phyloP scores from a whole-genome alignment of 2,797 vertebrate species.

The Prionace glauca region DNA sequence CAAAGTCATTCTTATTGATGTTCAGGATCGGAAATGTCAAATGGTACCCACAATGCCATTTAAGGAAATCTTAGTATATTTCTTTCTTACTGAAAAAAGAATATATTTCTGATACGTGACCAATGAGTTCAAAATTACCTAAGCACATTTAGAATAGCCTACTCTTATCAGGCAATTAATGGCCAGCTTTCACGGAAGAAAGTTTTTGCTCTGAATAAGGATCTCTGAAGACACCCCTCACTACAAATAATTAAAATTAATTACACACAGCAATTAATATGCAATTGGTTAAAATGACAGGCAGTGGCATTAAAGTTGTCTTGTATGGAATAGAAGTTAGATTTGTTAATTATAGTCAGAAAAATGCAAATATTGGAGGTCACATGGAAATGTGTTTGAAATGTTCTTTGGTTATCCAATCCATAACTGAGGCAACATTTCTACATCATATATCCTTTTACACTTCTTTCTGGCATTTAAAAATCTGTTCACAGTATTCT shows the following conservation, averaged over 20 bases:
- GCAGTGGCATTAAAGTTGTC: not conserved
- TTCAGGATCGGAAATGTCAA: slow-evolving; percentile 16
- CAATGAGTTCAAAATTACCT: not conserved
- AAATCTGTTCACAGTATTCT: not conserved
- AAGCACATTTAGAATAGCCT: not conserved
- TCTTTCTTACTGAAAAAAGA: not conserved
- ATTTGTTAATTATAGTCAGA: not conserved
- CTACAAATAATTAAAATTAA: not conserved
- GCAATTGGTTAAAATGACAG: not conserved
- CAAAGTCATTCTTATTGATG: slow-evolving; percentile 6
- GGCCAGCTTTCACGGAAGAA: not conserved
- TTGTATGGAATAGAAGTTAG: not conserved
- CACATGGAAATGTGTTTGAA: not conserved
- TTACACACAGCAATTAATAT: not conserved
- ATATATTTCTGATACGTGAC: not conserved
- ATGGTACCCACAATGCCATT: not conserved
- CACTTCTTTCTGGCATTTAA: not conserved
- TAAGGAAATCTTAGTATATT: not conserved
- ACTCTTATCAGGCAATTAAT: not conserved
- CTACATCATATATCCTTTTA: not conserved
- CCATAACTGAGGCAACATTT: not conserved
- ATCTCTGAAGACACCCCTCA: not conserved
- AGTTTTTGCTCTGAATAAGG: not conserved
- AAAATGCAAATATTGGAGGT: not conserved
- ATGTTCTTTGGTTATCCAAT: not conserved